Evolutionary conservation across 2,888 invertebrate genomes (phyloP).

Genomic region (Phyto melanocephala): DNA sequence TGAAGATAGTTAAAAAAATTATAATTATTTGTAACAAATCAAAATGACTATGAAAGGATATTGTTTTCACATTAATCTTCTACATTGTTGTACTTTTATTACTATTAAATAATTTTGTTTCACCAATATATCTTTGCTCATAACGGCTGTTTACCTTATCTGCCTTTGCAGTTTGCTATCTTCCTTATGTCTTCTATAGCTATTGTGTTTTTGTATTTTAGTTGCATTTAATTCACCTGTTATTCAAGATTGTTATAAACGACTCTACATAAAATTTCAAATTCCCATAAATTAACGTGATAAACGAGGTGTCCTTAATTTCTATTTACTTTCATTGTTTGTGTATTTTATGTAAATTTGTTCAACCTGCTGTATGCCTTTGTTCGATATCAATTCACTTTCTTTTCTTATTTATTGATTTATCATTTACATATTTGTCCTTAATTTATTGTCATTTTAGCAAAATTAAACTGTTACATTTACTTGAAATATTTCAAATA

Average conservation of each 20-base stretch:
- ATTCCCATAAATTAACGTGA: constrained; percentile 45
- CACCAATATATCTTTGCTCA: no score
- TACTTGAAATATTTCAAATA: constrained; percentile 19
- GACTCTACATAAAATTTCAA: constrained; percentile 8
- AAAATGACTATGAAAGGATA: no score
- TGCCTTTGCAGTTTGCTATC: neutral
- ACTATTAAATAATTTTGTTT: no score
- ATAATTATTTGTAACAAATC: no score
- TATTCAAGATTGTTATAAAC: neutral
- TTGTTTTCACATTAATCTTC: no score
- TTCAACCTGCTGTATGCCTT: neutral
- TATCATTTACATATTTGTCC: constrained; percentile 47
- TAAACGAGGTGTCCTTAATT: constrained; percentile 49
- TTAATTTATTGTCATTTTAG: constrained; percentile 37
- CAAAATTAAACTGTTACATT: neutral
- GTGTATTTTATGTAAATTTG: constrained; percentile 1
- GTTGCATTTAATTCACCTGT: constrained; percentile 5
- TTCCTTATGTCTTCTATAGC: neutral
- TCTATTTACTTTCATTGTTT: constrained; percentile 41
- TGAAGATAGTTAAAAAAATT: no score
- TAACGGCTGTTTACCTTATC: no score
- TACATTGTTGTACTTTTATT: no score
- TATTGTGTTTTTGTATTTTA: neutral
- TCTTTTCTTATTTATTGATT: constrained; percentile 43
- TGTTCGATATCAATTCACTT: constrained; percentile 34